Percentiles rank a stretch among this genome's conserved stretches.
Conservation (phyloP, 2,113 vertebrate genomes). For the Cettia cetti region DNA sequence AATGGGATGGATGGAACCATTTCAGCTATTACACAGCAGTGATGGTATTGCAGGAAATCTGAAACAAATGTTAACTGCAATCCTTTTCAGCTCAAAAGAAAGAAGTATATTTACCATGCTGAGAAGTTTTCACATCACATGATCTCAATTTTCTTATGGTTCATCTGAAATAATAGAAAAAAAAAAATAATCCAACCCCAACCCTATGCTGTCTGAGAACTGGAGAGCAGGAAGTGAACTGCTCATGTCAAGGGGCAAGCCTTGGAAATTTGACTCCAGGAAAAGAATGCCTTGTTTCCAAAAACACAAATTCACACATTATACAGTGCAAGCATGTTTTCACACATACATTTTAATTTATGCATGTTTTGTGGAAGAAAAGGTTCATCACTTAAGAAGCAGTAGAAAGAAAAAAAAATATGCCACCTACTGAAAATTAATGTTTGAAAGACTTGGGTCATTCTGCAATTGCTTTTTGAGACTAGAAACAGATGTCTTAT, state of each 20-base stretch:
- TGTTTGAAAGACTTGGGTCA: background rate
- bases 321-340: background rate
- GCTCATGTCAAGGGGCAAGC: background rate
- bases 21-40: conserved; percentile 36
- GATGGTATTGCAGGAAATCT: conserved; percentile 39
- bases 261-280: background rate
- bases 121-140: conserved; percentile 14
- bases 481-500: background rate
- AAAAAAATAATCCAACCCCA: background rate
- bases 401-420: background rate
- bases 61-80: conserved; percentile 37
- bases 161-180: background rate
- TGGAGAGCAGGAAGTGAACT: background rate
- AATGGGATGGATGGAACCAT: conserved; percentile 40
- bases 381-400: background rate
- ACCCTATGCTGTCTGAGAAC: background rate
- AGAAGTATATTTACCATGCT: background rate
- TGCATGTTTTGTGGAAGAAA: background rate
- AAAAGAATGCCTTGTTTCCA: background rate
- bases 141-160: background rate
- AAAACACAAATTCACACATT: background rate
- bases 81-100: background rate
- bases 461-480: background rate
- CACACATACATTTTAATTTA: background rate
- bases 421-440: background rate